These are phyloP conservation scores for Phrynocephalus versicolor DNA, from an alignment of 2,113 vertebrate species.

Conservation along the genomic window DNA sequence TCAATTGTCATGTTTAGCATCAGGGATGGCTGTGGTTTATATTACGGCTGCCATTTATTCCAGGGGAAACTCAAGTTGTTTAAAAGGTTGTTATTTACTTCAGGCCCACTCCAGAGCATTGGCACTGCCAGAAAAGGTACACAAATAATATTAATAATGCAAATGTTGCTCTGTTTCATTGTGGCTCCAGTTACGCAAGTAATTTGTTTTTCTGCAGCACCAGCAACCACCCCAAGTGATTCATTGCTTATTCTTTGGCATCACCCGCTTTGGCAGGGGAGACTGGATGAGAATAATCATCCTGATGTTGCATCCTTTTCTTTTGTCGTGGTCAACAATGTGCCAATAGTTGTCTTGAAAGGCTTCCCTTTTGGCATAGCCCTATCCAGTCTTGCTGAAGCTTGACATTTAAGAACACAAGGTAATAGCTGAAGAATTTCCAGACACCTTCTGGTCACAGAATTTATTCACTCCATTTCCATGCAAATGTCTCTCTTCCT, in stretches of 20 bases:
- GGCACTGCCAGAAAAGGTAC: not conserved
- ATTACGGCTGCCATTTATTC: not conserved
- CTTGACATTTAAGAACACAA: not conserved
- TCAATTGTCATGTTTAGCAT: not conserved
- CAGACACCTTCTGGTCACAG: not conserved
- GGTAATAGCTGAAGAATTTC: not conserved
- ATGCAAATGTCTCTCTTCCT: not conserved
- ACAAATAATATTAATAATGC: not conserved
- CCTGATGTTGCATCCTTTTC: not conserved
- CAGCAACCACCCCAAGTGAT: not conserved
- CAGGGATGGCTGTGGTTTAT: not conserved
- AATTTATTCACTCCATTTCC: not conserved
- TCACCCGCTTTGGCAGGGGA: not conserved
- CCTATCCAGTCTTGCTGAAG: not conserved
- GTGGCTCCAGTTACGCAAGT: not conserved
- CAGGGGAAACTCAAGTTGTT: not conserved
- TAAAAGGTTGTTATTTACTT: not conserved
- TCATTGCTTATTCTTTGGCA: not conserved
- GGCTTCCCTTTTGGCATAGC: not conserved
- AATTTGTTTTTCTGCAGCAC: not conserved
- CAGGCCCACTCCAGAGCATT: not conserved
- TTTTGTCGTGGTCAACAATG: not conserved
- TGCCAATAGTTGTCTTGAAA: not conserved
- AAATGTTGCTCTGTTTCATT: not conserved
- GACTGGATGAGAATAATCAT: not conserved